Conservation (phyloP, 2,113 vertebrate genomes). For the Eupsittula cactorum region DNA sequence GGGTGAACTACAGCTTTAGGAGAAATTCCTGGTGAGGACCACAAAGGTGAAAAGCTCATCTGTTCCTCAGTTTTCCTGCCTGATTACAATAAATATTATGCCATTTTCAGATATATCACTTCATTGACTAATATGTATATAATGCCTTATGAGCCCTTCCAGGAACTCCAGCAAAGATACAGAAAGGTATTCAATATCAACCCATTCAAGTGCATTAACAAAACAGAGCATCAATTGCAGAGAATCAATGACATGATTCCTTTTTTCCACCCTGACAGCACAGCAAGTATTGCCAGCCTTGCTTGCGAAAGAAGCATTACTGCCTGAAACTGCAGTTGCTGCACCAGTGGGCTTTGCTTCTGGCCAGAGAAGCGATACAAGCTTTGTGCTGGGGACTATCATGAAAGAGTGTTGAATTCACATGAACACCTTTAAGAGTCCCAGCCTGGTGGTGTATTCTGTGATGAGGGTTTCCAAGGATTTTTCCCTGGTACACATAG, state of each 20-base stretch:
- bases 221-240: background rate
- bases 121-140: background rate
- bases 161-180: background rate
- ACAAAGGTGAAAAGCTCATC: background rate
- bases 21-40: background rate
- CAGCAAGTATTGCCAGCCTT: background rate
- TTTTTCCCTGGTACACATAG: background rate
- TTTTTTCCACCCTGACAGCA: background rate
- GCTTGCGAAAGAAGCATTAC: too few relatives aligned
- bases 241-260: background rate
- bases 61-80: background rate
- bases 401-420: background rate
- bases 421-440: background rate
- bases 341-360: background rate
- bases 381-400: background rate
- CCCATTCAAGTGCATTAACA: rapidly evolving
- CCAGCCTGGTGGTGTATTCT: background rate
- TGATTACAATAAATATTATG: too few relatives aligned
- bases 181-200: background rate
- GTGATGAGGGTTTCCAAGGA: background rate
- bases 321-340: background rate
- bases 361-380: background rate
- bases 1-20: background rate
- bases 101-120: rapidly evolving
- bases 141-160: background rate